Evolutionary conservation across 2,888 invertebrate genomes (phyloP).

Genomic region (Nomada fabriciana): DNA sequence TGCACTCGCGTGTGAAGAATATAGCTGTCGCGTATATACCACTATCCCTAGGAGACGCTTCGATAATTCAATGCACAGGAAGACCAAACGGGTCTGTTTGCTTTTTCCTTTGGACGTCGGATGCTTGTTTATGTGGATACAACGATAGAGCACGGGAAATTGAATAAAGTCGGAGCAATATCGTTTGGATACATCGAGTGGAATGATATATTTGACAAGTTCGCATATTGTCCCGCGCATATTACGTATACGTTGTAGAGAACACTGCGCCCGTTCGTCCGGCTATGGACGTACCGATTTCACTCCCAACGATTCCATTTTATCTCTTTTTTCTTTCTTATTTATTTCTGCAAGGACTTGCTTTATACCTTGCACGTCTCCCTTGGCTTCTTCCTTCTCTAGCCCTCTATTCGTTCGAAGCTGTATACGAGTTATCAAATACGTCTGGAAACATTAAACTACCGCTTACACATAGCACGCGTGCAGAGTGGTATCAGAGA

Average conservation of each 20-base stretch:
- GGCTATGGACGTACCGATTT: conserved; percentile 69
- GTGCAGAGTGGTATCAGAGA: conserved; percentile 25
- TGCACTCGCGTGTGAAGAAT: conserved; percentile 32
- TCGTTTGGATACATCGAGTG: conserved; percentile 75
- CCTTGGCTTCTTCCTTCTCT: conserved; percentile 9
- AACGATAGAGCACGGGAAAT: conserved; percentile 69
- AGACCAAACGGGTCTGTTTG: conserved; percentile 17
- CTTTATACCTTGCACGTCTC: not conserved
- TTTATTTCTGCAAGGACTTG: not conserved
- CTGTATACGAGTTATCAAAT: conserved; percentile 29
- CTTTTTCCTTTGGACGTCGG: not conserved
- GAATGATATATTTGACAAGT: conserved; percentile 81
- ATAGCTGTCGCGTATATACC: conserved; percentile 2
- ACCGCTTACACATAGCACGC: conserved; percentile 14
- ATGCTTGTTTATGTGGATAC: conserved; percentile 59
- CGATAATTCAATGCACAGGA: conserved; percentile 59
- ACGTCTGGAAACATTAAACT: conserved; percentile 46
- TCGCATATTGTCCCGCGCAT: conserved; percentile 75
- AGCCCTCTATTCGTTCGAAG: no score
- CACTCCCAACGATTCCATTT: conserved; percentile 57
- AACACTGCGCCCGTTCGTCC: conserved; percentile 55
- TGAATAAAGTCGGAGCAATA: conserved; percentile 75
- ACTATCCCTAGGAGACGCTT: conserved; percentile 26
- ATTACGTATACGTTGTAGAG: conserved; percentile 73
- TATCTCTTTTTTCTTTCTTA: not conserved